phyloP scores from a whole-genome alignment of 35 echinoderm and acorn worm genomes.

The Acanthaster planci region DNA sequence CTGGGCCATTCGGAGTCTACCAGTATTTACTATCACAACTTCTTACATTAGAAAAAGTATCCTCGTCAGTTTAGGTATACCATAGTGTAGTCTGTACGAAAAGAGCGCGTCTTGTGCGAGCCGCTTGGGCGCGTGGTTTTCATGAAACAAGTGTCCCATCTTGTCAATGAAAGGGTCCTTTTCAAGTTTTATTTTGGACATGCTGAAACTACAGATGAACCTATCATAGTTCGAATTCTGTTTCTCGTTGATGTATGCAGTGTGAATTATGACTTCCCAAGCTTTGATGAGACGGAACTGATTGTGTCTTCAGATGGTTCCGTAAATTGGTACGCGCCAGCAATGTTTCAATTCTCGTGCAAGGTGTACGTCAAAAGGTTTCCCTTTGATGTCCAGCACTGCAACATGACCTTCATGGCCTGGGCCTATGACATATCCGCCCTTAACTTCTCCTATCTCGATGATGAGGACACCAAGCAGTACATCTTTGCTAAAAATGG shows the following conservation, averaged over 20 bases:
- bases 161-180: too few species aligned
- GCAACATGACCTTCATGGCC: slow-evolving; percentile 34
- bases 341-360: not conserved
- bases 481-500: slow-evolving; percentile 63
- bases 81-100: too few species aligned
- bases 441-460: slow-evolving; percentile 39
- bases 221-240: too few species aligned
- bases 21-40: too few species aligned
- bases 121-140: too few species aligned
- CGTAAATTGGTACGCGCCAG: not conserved
- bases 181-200: too few species aligned
- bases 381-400: slow-evolving; percentile 46
- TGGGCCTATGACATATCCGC: slow-evolving; percentile 23
- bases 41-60: too few species aligned
- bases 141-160: too few species aligned
- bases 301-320: not conserved
- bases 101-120: too few species aligned
- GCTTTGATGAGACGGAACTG: not conserved
- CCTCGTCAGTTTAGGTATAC: too few species aligned
- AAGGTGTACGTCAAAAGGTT: slow-evolving; percentile 29
- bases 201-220: too few species aligned
- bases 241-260: slow-evolving; percentile 4
- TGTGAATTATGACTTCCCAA: slow-evolving; percentile 35
- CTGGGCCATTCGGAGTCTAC: too few species aligned
- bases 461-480: slow-evolving; percentile 45